Conservation (phyloP, 37 sponge, comb jelly and placozoan species). For the Axinella damicornis region DNA sequence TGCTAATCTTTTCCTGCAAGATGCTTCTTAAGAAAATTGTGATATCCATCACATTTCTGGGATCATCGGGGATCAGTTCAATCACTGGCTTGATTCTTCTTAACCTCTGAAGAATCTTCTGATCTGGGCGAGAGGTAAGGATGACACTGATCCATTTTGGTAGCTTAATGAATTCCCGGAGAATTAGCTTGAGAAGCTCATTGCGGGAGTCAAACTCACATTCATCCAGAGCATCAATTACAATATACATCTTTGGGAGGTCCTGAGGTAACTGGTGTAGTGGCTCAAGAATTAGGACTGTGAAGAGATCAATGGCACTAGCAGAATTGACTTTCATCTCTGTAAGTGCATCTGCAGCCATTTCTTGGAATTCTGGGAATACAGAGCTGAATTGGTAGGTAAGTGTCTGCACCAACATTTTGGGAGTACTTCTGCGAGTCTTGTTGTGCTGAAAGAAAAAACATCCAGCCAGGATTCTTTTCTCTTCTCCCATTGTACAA, state of each 20-base stretch:
- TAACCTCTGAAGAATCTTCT: slow-evolving; percentile 11
- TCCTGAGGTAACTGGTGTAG: background rate
- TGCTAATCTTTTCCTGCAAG: background rate
- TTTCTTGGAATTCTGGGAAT: background rate
- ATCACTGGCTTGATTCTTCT: slow-evolving; percentile 19
- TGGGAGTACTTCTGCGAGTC: slow-evolving; percentile 7
- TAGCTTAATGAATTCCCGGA: slow-evolving; percentile 39
- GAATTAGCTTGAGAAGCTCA: slow-evolving; percentile 32
- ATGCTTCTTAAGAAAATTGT: background rate
- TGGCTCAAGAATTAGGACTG: slow-evolving; percentile 21
- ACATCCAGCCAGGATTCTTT: slow-evolving; percentile 12
- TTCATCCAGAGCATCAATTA: slow-evolving; percentile 64
- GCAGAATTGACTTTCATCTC: background rate
- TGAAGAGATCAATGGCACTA: slow-evolving; percentile 3
- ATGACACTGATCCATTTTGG: slow-evolving; percentile 33
- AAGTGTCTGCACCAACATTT: slow-evolving; percentile 28
- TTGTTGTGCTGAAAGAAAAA: slow-evolving; percentile 51
- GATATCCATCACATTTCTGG: slow-evolving; percentile 32
- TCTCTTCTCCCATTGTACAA: background rate
- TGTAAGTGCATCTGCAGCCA: background rate
- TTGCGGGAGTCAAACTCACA: slow-evolving; percentile 29
- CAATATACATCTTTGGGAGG: background rate
- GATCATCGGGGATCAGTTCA: slow-evolving; percentile 36
- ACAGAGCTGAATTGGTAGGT: background rate
- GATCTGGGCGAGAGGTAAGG: slow-evolving; percentile 43